A percentile compares a stretch with the other conserved stretches of the same genome.
These are phyloP conservation scores for Chaetodon trifasciatus DNA, from an alignment of 2,797 vertebrate species.

Conservation along the genomic window DNA sequence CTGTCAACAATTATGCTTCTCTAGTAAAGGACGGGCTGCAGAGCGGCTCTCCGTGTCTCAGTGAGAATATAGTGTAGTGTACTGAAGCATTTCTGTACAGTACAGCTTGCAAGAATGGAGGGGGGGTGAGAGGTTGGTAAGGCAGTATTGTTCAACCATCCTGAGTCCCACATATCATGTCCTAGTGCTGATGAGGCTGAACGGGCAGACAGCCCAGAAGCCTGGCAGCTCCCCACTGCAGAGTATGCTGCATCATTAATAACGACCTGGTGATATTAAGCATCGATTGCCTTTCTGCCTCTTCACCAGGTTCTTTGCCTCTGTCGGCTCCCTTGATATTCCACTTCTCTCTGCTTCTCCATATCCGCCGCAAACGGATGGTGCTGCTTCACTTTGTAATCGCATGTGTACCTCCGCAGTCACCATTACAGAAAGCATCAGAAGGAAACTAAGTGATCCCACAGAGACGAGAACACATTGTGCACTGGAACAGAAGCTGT, in stretches of 20 bases:
- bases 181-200: conserved; percentile 74
- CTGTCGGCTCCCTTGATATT: conserved; percentile 54
- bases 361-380: conserved; percentile 22
- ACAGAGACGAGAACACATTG: conserved; percentile 26
- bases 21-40: conserved; percentile 18
- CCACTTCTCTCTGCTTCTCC: conserved; percentile 40
- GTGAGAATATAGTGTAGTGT: conserved; percentile 41
- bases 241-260: conserved; percentile 80
- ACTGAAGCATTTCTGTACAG: conserved; percentile 32
- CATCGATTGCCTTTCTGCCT: conserved; percentile 70
- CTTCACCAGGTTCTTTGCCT: conserved; percentile 56
- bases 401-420: conserved; percentile 20
- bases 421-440: conserved; percentile 37
- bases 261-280: conserved; percentile 75
- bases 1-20: conserved; percentile 52
- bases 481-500: conserved; percentile 24
- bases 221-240: conserved; percentile 74
- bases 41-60: conserved; percentile 19
- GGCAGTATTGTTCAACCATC: conserved; percentile 49
- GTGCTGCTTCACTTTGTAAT: conserved; percentile 26
- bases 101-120: conserved; percentile 23
- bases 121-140: conserved; percentile 22
- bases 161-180: conserved; percentile 73
- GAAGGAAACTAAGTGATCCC: conserved; percentile 51
- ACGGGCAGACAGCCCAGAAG: conserved; percentile 60